Conservation (phyloP, 2,797 vertebrate genomes). For the Anguilla obscura region DNA sequence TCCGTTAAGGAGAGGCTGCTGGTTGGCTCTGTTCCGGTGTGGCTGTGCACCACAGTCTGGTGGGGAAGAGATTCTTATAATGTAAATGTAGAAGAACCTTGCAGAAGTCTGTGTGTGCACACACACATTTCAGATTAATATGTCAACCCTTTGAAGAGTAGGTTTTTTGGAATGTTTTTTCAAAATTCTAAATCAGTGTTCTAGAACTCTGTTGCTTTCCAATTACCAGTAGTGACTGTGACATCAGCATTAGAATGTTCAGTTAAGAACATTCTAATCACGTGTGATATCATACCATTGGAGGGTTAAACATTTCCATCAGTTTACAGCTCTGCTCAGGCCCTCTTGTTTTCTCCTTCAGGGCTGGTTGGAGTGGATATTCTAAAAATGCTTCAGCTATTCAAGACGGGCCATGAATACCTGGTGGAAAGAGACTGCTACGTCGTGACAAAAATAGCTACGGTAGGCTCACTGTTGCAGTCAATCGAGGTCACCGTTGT, state of each 20-base stretch:
- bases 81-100: background rate
- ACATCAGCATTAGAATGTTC: background rate
- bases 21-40: background rate
- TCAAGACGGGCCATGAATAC: constrained; percentile 80
- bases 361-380: constrained; percentile 81
- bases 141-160: background rate
- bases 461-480: constrained; percentile 57
- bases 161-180: background rate
- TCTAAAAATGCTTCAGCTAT: constrained; percentile 80
- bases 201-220: background rate
- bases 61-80: background rate
- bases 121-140: background rate
- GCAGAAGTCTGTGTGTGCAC: background rate
- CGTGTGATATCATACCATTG: too few species aligned
- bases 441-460: constrained; percentile 79
- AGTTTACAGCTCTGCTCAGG: background rate
- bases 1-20: background rate
- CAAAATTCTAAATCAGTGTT: background rate
- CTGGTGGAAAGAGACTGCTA: constrained; percentile 70
- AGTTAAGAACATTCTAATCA: background rate
- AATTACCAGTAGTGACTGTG: background rate
- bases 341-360: constrained; percentile 52
- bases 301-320: background rate
- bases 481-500: background rate
- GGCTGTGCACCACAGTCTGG: too few species aligned